These are phyloP conservation scores for Heteractis magnifica DNA, from an alignment of 92 coral and sea anemone genomes.

Conservation along the genomic window DNA sequence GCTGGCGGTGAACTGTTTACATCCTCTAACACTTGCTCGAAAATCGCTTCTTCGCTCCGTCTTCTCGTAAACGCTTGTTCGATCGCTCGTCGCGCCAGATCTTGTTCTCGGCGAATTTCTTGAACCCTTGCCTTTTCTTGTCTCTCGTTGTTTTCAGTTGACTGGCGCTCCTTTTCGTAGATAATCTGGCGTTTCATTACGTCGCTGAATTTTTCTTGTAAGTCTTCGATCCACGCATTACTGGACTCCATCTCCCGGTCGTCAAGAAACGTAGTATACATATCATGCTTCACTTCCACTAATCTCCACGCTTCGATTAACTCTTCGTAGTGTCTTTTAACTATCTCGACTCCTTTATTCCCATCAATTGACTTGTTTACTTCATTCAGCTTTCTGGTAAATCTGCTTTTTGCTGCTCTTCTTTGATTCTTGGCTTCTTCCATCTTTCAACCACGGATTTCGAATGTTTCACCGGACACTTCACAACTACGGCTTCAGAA, in stretches of 20 bases:
- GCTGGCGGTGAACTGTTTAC: not conserved
- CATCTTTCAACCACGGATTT: not conserved
- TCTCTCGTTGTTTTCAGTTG: not conserved
- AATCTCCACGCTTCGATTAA: not conserved
- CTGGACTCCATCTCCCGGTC: not conserved
- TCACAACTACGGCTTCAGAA: too few species aligned
- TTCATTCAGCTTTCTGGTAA: constrained; percentile 5
- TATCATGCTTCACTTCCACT: not conserved
- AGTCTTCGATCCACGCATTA: not conserved
- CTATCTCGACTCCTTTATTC: not conserved
- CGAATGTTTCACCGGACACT: not conserved
- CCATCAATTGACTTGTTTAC: not conserved
- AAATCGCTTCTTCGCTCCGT: not conserved
- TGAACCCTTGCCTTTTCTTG: too few species aligned
- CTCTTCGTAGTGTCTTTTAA: not conserved
- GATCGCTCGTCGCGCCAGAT: not conserved
- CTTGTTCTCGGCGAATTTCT: not conserved
- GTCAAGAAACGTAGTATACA: not conserved
- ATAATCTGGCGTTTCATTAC: not conserved
- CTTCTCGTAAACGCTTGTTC: constrained; percentile 10
- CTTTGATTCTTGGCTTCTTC: not conserved
- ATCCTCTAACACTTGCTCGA: constrained; percentile 11
- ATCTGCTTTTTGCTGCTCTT: not conserved
- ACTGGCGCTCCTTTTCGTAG: not conserved
- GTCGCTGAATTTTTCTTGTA: not conserved